phyloP scores from a whole-genome alignment of 2,888 invertebrate species.

The Chrysolina americana region DNA sequence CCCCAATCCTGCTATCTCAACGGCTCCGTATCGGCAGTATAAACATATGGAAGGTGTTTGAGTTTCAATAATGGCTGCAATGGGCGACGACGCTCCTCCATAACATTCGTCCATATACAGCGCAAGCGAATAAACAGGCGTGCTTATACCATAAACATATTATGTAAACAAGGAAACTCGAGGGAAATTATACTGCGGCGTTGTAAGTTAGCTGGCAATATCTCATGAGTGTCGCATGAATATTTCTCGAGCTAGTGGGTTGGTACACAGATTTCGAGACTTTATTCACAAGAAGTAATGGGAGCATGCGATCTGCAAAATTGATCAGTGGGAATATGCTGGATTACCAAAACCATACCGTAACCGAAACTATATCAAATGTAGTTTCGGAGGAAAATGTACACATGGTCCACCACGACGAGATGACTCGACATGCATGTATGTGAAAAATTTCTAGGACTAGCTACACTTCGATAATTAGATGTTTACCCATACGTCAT shows the following conservation, averaged over 20 bases:
- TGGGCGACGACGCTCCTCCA: slow-evolving; percentile 34
- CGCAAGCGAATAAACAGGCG: slow-evolving; percentile 57
- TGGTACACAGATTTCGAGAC: slow-evolving; percentile 53
- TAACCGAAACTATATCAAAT: too few species aligned
- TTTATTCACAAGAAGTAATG: too few species aligned
- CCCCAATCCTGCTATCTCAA: background rate
- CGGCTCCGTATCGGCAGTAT: background rate
- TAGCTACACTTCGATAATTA: too few species aligned
- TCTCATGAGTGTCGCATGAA: slow-evolving; percentile 62
- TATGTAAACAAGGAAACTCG: slow-evolving; percentile 69
- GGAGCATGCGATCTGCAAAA: too few species aligned
- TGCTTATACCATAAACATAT: slow-evolving; percentile 66
- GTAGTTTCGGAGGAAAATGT: too few species aligned
- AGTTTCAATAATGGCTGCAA: slow-evolving; percentile 42
- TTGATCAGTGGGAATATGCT: too few species aligned
- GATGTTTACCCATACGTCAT: too few species aligned
- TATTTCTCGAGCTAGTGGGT: slow-evolving; percentile 57
- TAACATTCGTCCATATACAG: slow-evolving; percentile 35
- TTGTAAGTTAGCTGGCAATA: slow-evolving; percentile 57
- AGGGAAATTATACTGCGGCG: slow-evolving; percentile 68
- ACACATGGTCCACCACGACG: too few species aligned
- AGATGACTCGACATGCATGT: too few species aligned
- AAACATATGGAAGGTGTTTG: slow-evolving; percentile 39
- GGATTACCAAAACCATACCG: too few species aligned
- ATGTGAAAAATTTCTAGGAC: too few species aligned